Evolutionary conservation across 2,797 vertebrate species (phyloP), one percentile per base, ranked within the genome.

Genomic region (Dendrocincla fuliginosa): DNA sequence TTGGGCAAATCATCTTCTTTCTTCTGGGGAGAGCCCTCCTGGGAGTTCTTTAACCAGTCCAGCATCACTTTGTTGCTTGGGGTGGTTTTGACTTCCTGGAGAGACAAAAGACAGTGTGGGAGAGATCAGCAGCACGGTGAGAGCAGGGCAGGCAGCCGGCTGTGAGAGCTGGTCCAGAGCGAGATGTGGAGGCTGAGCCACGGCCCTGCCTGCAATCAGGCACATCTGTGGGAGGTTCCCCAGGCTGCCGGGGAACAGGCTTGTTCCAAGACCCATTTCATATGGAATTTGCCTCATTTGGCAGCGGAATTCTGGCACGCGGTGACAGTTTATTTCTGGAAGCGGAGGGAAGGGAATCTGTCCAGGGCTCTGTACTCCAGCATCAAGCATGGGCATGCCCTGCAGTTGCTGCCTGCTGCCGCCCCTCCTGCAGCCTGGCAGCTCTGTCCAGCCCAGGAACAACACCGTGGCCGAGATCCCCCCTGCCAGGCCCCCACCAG

Each of bases 51-150:
- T 91, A 99, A 97, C 99, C 99, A 99, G 57, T 96, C 97, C 97
- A 97, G 96, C 99, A 99, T 99, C 97, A 79, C 97, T 96, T 98
- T 98, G 93, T 98, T 98, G 95, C 98, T 98, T n/a, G 97, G 97
- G 41, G 98, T 98, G 15, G 96, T 87, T 75, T 98, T 98, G 50
- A 95, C 77, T 76, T 98, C 98, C 99, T 99, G 47, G 57, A 63
- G 76, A 78, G 56, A 93, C 24, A 95, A 60, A 82, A 55, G 69
- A 80, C 13, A 76, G 52, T 1, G 9, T 68, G 74, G 71, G 44
- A 81, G 52, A 64, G 78, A 44, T 78, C 37, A 96, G 53, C 60
- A 33, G 71, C 30, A 67, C 1, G 1, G 63, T 0, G 3, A 67
- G 69, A 92, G 73, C 61, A 39, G 37, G 46, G 50, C 69, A 80